These are phyloP conservation scores for Penaeus chinensis DNA, from an alignment of 1,140 invertebrate species.

Conservation along the genomic window DNA sequence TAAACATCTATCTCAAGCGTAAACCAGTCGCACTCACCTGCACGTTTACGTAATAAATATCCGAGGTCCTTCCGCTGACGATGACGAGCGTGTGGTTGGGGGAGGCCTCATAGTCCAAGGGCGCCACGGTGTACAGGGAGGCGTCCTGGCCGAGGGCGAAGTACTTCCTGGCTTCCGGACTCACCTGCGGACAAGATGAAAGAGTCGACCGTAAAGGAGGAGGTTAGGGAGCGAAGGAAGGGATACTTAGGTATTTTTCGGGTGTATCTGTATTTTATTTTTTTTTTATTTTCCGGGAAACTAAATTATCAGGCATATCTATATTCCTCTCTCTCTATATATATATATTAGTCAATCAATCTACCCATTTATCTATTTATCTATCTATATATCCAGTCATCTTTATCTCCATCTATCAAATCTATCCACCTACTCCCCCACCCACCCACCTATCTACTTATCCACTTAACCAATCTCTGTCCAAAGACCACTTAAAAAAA, in stretches of 20 bases:
- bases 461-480: too few species aligned
- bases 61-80: conserved; percentile 54
- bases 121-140: conserved; percentile 59
- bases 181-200: conserved; percentile 39
- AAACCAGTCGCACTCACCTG: conserved; percentile 22
- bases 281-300: too few species aligned
- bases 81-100: conserved; percentile 52
- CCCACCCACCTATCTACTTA: too few species aligned
- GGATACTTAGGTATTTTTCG: too few species aligned
- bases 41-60: conserved; percentile 58
- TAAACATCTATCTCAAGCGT: not conserved
- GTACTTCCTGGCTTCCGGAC: conserved; percentile 55
- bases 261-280: too few species aligned
- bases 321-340: too few species aligned
- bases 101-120: conserved; percentile 57
- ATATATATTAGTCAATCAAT: not conserved
- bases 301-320: too few species aligned
- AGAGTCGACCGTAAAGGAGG: conserved; percentile 5
- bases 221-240: not conserved
- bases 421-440: too few species aligned
- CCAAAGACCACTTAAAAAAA: too few species aligned
- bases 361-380: not conserved
- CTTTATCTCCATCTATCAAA: too few species aligned
- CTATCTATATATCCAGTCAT: not conserved
- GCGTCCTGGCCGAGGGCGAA: conserved; percentile 55